phyloP scores from a whole-genome alignment of 2,113 vertebrate genomes.

The Pituophis catenifer region DNA sequence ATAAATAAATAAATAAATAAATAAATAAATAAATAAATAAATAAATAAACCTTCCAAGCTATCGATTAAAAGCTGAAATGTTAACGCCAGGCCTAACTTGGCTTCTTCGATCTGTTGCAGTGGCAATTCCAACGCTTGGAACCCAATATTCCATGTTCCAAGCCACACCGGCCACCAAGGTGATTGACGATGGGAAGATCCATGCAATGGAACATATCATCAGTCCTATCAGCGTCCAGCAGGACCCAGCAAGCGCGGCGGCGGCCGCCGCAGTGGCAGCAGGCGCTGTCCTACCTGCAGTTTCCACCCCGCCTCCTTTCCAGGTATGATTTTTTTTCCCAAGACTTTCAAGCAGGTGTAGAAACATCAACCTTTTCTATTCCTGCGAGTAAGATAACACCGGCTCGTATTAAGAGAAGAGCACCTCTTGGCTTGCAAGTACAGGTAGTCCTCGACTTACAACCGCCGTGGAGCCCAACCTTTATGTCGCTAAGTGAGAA shows the following conservation, averaged over 20 bases:
- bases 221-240: slow-evolving; percentile 89
- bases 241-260: slow-evolving; percentile 76
- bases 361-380: background rate
- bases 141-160: slow-evolving; percentile 94
- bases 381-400: background rate
- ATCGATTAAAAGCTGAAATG: background rate
- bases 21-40: no score
- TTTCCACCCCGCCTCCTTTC: slow-evolving; percentile 93
- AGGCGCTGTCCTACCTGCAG: slow-evolving; percentile 79
- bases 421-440: background rate
- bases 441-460: background rate
- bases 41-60: background rate
- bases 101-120: slow-evolving; percentile 68
- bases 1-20: no score
- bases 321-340: slow-evolving; percentile 75
- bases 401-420: background rate
- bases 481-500: no score
- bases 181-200: slow-evolving; percentile 94
- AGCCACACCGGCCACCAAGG: slow-evolving; percentile 79
- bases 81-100: no score
- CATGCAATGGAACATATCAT: slow-evolving; percentile 92
- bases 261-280: slow-evolving; percentile 61
- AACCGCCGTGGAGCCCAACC: no score
- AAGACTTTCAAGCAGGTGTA: fast-evolving
- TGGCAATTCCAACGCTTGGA: slow-evolving; percentile 85